These are phyloP conservation scores for Pectinophora gossypiella DNA, from an alignment of 1,140 invertebrate species.

Conservation along the genomic window DNA sequence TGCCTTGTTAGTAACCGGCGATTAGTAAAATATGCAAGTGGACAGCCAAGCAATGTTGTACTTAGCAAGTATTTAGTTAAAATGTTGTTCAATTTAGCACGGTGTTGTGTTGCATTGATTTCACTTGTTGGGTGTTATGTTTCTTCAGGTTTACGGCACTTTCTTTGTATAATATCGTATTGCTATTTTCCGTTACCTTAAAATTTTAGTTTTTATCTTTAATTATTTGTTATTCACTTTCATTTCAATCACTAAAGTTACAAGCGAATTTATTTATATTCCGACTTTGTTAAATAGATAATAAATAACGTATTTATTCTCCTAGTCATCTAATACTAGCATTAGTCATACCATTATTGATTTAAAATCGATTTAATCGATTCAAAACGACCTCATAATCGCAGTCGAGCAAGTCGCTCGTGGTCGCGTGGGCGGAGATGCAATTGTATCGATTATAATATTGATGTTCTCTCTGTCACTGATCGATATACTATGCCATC, in stretches of 20 bases:
- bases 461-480: not conserved
- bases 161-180: too few species aligned
- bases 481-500: too few species aligned
- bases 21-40: not conserved
- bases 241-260: too few species aligned
- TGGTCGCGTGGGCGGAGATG: conserved; percentile 31
- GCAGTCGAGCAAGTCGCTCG: conserved; percentile 18
- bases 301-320: not conserved
- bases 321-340: conserved; percentile 11
- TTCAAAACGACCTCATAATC: conserved; percentile 32
- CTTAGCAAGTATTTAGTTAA: not conserved
- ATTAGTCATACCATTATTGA: conserved; percentile 17
- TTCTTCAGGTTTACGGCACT: too few species aligned
- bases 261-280: too few species aligned
- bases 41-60: not conserved
- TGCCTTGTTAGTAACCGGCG: not conserved
- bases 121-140: too few species aligned
- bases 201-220: too few species aligned
- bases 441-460: not conserved
- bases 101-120: too few species aligned
- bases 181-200: too few species aligned
- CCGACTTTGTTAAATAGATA: too few species aligned
- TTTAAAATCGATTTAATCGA: conserved; percentile 40
- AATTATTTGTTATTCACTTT: too few species aligned
- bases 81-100: too few species aligned